These are phyloP conservation scores for Clarias pachynema DNA, from an alignment of 2,797 vertebrate genomes.

Conservation along the genomic window DNA sequence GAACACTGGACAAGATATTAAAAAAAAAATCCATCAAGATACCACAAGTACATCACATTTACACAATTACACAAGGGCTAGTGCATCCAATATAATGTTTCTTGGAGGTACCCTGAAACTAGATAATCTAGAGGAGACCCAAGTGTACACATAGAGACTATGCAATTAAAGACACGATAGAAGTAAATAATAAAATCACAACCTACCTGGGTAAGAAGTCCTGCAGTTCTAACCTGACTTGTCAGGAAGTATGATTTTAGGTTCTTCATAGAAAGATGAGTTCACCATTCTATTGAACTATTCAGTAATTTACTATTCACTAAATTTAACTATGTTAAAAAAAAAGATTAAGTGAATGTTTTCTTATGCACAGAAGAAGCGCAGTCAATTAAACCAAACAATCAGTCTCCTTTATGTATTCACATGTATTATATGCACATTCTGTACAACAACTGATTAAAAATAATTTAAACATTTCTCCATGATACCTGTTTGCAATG, in stretches of 20 bases:
- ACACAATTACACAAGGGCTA: too few relatives aligned
- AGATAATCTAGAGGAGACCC: neutral
- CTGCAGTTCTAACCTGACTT: neutral
- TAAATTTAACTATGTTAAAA: neutral
- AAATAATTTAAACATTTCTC: slow-evolving; percentile 62
- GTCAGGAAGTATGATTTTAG: neutral
- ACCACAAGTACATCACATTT: neutral
- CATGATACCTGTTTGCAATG: slow-evolving; percentile 28
- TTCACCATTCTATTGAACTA: neutral
- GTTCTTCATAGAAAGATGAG: neutral
- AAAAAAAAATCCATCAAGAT: neutral
- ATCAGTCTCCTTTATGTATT: slow-evolving; percentile 60
- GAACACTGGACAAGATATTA: neutral
- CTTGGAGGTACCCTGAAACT: neutral
- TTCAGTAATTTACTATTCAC: too few relatives aligned
- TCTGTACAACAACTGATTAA: slow-evolving; percentile 71
- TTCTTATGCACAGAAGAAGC: neutral
- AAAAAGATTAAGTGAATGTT: neutral
- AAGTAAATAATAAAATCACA: neutral
- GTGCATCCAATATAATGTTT: neutral
- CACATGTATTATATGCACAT: slow-evolving; percentile 74
- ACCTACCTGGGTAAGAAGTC: neutral
- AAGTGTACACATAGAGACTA: neutral
- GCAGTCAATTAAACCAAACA: slow-evolving; percentile 20
- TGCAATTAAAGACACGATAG: neutral